Base-by-base conservation (phyloP, 2,888 invertebrate species). In the Agriotes lineatus region DNA sequence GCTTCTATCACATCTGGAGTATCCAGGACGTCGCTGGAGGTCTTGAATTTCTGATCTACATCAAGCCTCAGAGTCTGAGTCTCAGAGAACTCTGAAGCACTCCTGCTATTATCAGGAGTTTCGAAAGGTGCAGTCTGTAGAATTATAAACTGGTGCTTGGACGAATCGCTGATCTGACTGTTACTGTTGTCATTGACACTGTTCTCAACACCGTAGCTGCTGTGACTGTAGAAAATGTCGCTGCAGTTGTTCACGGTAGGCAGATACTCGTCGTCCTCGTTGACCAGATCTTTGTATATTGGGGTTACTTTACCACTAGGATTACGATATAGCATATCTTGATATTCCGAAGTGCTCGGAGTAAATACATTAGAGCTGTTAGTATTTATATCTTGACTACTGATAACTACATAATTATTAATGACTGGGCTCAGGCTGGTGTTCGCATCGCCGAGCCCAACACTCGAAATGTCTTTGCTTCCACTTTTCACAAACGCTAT, bases 1-100 rank as follows among this genome's bases (percentile, higher is more conserved):
- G 83, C 80, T 18, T 83, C 83, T 42, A 85, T 82, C 54, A 86
- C 82, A 74, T 85, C 85, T 5, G 86, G 85, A 22, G 86, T 86
- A 71, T 80, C 81, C 16, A 82, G 72, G 5, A 72, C 52, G 52
- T 75, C 63, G 19, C 10, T 42, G 66, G 7, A 14, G 16, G 61
- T 48, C 61, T 70, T 72, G 39, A 69, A 67, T 64, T 71, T 73
- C 6, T 75, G 30, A 30, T 74, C 72, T 7, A 77, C 68, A 37
- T 72, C 73, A 1, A 48, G 22, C n/a, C 1, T 48, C 19, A 48
- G 14, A 25, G 4, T 25, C 4, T 7, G 4, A 25, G 3, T 14
- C 4, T 12, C 59, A 57, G 70, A 14, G 71, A 25, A 25, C 7
- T 25, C 57, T 42, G 72, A 72, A n/a, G 70, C 66, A 18, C 20